Percentiles rank a stretch among this genome's conserved stretches.
These are phyloP conservation scores for Dendrolimus houi DNA, from an alignment of 2,888 invertebrate genomes.

Conservation along the genomic window DNA sequence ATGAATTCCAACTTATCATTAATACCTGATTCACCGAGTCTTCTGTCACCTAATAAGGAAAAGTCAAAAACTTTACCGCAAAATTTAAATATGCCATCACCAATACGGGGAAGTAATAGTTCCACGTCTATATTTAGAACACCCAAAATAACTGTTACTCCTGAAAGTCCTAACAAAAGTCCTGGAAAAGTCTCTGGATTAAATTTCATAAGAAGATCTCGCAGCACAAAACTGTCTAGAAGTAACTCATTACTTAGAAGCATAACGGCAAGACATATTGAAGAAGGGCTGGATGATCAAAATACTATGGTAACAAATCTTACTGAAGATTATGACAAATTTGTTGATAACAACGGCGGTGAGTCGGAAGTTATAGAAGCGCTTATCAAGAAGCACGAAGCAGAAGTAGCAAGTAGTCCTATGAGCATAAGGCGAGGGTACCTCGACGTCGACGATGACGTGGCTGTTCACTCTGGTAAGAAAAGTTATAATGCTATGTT, in stretches of 20 bases:
- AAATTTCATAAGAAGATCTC: conserved; percentile 82
- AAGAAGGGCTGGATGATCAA: conserved; percentile 59
- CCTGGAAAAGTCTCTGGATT: conserved; percentile 68
- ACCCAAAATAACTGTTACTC: conserved; percentile 60
- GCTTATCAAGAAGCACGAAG: conserved; percentile 65
- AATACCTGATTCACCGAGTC: conserved; percentile 61
- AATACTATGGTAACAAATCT: conserved; percentile 53
- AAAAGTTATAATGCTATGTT: background rate
- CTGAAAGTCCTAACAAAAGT: conserved; percentile 73
- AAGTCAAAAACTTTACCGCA: conserved; percentile 80
- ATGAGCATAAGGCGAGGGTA: conserved; percentile 65
- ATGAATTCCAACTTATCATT: conserved; percentile 64
- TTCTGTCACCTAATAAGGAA: conserved; percentile 62
- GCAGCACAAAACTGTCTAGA: conserved; percentile 83
- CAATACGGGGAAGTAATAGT: conserved; percentile 64
- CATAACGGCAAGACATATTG: conserved; percentile 68
- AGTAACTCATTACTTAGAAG: conserved; percentile 79
- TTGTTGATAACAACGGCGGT: conserved; percentile 56
- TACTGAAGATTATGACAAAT: conserved; percentile 57
- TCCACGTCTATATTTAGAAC: conserved; percentile 64
- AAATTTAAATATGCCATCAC: conserved; percentile 66
- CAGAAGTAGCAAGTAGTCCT: conserved; percentile 56
- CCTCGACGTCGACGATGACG: conserved; percentile 80
- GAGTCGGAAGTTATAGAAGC: conserved; percentile 58
- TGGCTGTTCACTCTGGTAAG: conserved; percentile 84